Base-by-base conservation (phyloP, 1,140 invertebrate species). In the Drosophila cardini region DNA sequence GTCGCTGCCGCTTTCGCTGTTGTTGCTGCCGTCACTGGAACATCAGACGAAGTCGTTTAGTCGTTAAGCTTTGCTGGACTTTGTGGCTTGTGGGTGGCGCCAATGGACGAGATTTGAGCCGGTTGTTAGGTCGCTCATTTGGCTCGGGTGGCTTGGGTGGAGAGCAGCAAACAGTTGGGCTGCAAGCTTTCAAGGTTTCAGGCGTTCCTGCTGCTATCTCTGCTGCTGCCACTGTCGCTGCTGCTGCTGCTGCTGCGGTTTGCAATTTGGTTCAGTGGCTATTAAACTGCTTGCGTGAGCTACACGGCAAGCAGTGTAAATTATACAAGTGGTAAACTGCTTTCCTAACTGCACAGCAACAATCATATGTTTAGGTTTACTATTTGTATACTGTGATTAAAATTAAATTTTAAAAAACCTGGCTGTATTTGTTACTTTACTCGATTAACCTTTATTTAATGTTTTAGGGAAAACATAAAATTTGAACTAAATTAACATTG, bases 111-210 rank as follows among this genome's bases (percentile, higher is more conserved):
- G 46, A 57, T 18, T 40, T 53, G 55, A 55, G 70, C 70, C 69
- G 69, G 69, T 42, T 52, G 42, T 26, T 58, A 21, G 56, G 26
- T 18, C 21, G 4, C 21, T 26, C 21, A 26, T 26, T 26, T 16
- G 8, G 52, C 15, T 55, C 48, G 48, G 48, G 57, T 36, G 36
- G 21, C n/a, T 16, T n/a, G n/a, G n/a, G n/a, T n/a, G n/a, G 45
- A 58, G 70, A 67, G 62, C 53, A 52, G 9, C 45, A 67, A 58
- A 72, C 52, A 72, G 53, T 65, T 32, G 46, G 30, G 32, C 63
- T 68, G 63, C 55, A 70, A 82, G 80, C 71, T 83, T 83, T 83
- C 56, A 70, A 72, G 69, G 69, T 72, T 72, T 72, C 64, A 72
- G 70, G 70, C 63, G 62, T 68, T 53, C 30, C 46, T 62, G 52